Base-by-base conservation (phyloP, 2,888 invertebrate genomes). In the Erebia palarica region DNA sequence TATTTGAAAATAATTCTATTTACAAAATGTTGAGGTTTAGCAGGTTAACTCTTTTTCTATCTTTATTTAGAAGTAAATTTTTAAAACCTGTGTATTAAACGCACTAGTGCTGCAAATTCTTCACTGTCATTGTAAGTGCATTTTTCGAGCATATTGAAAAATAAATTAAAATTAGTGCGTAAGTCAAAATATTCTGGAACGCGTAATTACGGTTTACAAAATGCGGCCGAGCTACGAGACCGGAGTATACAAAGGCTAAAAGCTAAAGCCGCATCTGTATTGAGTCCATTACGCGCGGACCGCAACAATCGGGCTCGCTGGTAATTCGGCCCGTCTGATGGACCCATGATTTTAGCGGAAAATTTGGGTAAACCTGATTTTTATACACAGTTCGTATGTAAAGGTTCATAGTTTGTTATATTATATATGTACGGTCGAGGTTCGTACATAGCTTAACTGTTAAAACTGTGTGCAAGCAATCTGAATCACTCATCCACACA, bases 181-280 rank as follows among this genome's bases (percentile, higher is more conserved):
- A 70, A 73, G 76, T 75, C 75, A 70, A 74, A 75, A 78, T 7
- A 44, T 14, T 47, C 21, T 47, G 55, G 44, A 66, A 66, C 14
- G 5, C 42, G 57, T 47, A 66, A 78, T 79, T 77, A 78, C 77
- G 75, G 65, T 75, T 73, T 71, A 72, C 67, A 58, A 74, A 76
- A 78, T 78, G 74, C 77, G 75, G 69, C 65, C 73, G 78, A 78
- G 79, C 11, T 57, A 60, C 67, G 67, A 51, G 80, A 78, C 77
- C 84, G 86, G 87, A 86, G 91, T 88, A 90, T 90, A 91, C 91
- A 92, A 89, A 84, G 87, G 88, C 88, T 91, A 90, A 91, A 91
- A 91, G 91, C 92, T 83, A 88, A 90, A 91, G 91, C 91, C 90
- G 83, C 91, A 88, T 83, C 88, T 86, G 87, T 89, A 91, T 92